Evolutionary conservation across 2,113 vertebrate genomes (phyloP).

Genomic region (Cathartes aura): DNA sequence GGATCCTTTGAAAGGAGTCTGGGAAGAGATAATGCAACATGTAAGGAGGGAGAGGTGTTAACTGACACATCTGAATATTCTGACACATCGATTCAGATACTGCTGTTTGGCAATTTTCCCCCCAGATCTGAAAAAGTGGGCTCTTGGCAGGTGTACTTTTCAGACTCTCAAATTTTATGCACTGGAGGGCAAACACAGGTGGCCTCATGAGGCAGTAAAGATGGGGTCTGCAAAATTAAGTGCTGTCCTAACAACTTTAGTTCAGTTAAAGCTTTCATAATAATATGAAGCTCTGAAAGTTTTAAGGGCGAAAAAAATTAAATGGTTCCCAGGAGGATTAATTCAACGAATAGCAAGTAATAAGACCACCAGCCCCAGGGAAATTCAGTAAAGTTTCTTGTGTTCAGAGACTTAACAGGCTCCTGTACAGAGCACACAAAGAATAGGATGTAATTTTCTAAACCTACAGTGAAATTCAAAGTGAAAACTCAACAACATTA

Average conservation of each 20-base stretch:
- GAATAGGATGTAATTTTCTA: conserved; percentile 19
- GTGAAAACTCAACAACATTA: not conserved
- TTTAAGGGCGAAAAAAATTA: conserved; percentile 24
- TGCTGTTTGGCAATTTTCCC: not conserved
- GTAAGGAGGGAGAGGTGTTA: not conserved
- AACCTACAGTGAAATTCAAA: conserved; percentile 9
- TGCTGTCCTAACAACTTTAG: not conserved
- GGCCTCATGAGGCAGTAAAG: not conserved
- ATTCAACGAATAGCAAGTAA: not conserved
- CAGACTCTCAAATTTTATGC: not conserved
- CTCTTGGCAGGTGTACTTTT: not conserved
- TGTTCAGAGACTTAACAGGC: not conserved
- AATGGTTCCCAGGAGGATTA: conserved; percentile 9
- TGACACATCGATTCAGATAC: not conserved
- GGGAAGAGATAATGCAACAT: not conserved
- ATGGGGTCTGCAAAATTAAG: not conserved
- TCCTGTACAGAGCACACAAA: not conserved
- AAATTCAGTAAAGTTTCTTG: conserved; percentile 28
- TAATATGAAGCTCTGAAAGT: not conserved
- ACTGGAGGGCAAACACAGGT: not conserved
- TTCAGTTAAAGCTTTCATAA: not conserved
- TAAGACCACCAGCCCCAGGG: not conserved
- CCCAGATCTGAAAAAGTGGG: not conserved
- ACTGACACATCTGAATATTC: not conserved
- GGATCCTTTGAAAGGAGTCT: not conserved